Conservation (phyloP, 2,888 invertebrate genomes). For the Apotomis betuletana region DNA sequence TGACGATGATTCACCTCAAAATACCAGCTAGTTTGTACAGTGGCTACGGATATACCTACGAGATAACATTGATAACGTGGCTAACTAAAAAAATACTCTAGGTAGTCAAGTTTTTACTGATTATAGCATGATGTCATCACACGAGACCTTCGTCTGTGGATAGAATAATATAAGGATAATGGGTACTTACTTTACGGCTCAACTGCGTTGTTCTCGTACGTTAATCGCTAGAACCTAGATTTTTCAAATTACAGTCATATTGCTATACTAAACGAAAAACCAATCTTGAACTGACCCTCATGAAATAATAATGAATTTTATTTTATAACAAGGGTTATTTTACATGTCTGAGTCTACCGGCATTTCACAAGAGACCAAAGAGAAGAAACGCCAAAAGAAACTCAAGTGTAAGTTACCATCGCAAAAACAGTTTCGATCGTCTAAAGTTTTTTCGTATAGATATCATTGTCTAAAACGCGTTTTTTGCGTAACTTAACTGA, state of each 20-base stretch:
- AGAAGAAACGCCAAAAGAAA: too few relatives aligned
- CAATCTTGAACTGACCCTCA: too few relatives aligned
- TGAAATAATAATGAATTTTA: too few relatives aligned
- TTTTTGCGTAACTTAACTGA: too few relatives aligned
- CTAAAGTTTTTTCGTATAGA: too few relatives aligned
- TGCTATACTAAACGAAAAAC: too few relatives aligned
- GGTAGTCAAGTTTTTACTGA: conserved; percentile 11
- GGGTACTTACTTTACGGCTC: conserved; percentile 35
- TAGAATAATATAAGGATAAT: conserved; percentile 13
- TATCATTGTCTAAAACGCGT: too few relatives aligned
- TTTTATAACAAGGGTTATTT: too few relatives aligned
- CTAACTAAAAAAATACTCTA: conserved; percentile 4
- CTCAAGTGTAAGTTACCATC: too few relatives aligned
- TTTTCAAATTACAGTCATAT: not conserved
- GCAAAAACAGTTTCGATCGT: too few relatives aligned
- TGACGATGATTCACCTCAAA: conserved; percentile 48
- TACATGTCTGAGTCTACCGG: too few relatives aligned
- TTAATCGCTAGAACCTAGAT: not conserved
- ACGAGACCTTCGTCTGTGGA: not conserved
- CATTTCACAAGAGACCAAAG: too few relatives aligned
- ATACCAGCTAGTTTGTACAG: conserved; percentile 2
- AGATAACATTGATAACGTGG: conserved; percentile 27
- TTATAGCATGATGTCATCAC: conserved; percentile 19
- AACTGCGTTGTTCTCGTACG: not conserved
- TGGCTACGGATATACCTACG: conserved; percentile 17